phyloP scores from a whole-genome alignment of 2,888 invertebrate species.

The Plebejus argus region DNA sequence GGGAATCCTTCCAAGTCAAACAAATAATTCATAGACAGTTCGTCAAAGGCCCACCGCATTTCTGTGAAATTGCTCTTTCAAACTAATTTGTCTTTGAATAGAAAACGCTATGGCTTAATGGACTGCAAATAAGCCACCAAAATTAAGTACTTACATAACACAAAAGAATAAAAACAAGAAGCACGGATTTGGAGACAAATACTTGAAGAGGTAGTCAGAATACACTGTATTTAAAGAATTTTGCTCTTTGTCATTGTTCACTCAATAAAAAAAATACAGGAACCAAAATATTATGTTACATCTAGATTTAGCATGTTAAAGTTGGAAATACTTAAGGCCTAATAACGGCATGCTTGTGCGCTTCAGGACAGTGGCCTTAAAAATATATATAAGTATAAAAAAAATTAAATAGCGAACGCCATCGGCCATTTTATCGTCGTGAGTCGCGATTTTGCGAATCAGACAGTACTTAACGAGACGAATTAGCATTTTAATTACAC shows the following conservation, averaged over 20 bases:
- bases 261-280: not conserved
- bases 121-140: slow-evolving; percentile 6
- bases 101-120: not conserved
- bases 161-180: slow-evolving; percentile 2
- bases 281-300: not conserved
- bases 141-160: not conserved
- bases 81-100: not conserved
- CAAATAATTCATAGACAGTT: slow-evolving; percentile 6
- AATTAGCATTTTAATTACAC: slow-evolving; percentile 63
- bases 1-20: not conserved
- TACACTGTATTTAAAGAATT: not conserved
- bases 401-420: slow-evolving; percentile 16
- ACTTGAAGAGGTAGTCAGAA: slow-evolving; percentile 1
- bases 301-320: not conserved
- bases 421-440: slow-evolving; percentile 36
- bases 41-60: not conserved
- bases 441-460: slow-evolving; percentile 48
- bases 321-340: not conserved
- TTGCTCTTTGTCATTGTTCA: not conserved
- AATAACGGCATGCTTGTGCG: not conserved
- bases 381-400: not conserved
- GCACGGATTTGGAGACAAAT: not conserved
- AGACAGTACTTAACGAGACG: slow-evolving; percentile 56
- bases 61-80: not conserved
- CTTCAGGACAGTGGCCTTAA: slow-evolving; percentile 2